These are phyloP conservation scores for Craseonycteris thonglongyai DNA, from an alignment of 2,113 vertebrate genomes.

Conservation along the genomic window DNA sequence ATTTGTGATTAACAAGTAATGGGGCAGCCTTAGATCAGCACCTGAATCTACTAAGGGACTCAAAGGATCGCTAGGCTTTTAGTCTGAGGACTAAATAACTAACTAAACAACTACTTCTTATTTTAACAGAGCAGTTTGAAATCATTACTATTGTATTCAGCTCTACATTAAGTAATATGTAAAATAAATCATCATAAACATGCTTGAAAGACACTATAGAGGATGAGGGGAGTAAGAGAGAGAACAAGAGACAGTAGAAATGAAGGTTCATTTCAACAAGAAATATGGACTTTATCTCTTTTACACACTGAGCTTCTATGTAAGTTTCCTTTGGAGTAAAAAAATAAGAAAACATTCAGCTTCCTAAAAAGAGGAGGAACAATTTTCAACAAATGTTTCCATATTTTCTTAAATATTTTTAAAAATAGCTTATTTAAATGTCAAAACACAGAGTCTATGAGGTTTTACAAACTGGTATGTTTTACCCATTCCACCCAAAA, in stretches of 20 bases:
- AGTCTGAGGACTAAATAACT: background rate
- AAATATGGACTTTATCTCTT: background rate
- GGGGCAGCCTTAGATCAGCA: background rate
- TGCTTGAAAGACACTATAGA: background rate
- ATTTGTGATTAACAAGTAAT: background rate
- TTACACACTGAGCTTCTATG: background rate
- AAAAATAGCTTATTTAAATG: background rate
- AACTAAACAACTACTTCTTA: background rate
- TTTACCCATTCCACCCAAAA: background rate
- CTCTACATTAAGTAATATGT: background rate
- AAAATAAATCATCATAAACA: background rate
- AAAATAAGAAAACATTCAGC: background rate
- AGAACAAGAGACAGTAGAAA: background rate
- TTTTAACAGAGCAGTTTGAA: background rate
- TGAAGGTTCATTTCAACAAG: background rate
- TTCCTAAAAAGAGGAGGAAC: background rate
- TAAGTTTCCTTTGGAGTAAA: background rate
- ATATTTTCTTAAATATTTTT: background rate
- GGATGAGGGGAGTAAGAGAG: background rate
- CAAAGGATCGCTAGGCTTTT: background rate
- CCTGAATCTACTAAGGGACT: background rate
- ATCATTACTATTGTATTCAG: background rate
- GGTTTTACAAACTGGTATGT: background rate
- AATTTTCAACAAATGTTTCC: conserved; percentile 6
- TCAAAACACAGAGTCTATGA: background rate